Evolutionary conservation across 2,797 vertebrate genomes (phyloP).

Genomic region (Molossus molossus): DNA sequence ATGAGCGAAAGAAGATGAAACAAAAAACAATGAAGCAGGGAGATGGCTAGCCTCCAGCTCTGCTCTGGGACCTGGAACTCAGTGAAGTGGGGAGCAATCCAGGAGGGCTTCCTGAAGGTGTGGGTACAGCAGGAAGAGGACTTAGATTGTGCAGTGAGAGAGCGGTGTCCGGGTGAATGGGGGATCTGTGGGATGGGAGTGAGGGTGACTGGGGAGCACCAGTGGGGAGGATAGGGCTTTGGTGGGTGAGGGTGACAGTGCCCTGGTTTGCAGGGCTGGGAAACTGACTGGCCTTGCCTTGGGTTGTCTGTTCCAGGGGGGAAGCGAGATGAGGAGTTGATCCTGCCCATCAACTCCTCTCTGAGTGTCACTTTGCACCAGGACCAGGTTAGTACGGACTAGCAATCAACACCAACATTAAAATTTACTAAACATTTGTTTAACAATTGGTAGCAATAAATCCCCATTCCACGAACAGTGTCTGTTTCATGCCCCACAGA

Average conservation of each 20-base stretch:
- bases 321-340: conserved; percentile 95
- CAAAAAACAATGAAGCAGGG: background rate
- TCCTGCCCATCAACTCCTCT: conserved; percentile 98
- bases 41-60: background rate
- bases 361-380: conserved; percentile 97
- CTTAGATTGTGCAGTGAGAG: background rate
- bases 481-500: no score
- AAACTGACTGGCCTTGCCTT: background rate
- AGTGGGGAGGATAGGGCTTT: background rate
- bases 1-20: background rate
- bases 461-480: rapidly evolving
- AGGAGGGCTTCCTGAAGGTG: background rate
- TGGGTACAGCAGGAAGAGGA: background rate
- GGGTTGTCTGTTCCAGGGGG: conserved; percentile 92
- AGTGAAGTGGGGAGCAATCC: background rate
- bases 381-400: conserved; percentile 93
- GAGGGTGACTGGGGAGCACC: no score
- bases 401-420: background rate
- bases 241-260: background rate
- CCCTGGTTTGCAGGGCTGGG: background rate
- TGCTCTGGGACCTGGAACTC: background rate
- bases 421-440: background rate
- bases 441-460: rapidly evolving
- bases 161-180: background rate
- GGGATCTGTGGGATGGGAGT: no score